A percentile compares a stretch with the other conserved stretches of the same genome.
Evolutionary conservation across 2,888 invertebrate species (phyloP).

Genomic region (Melinaea marsaeus): DNA sequence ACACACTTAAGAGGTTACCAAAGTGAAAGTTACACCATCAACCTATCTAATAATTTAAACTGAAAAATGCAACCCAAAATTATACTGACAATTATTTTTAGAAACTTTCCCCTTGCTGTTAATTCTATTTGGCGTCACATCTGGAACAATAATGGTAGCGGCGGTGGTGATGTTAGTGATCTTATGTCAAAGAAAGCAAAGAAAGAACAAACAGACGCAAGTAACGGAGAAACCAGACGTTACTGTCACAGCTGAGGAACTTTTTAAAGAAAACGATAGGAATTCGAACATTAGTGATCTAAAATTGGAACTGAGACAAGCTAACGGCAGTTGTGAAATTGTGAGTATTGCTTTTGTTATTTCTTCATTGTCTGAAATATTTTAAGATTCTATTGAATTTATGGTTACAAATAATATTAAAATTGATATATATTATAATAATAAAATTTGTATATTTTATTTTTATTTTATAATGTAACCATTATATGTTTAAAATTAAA

Average conservation of each 20-base stretch:
- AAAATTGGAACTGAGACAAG: constrained; percentile 91
- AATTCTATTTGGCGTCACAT: constrained; percentile 90
- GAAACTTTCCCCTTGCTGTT: constrained; percentile 88
- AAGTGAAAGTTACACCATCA: background rate
- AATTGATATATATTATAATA: no score
- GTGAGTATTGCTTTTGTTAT: constrained; percentile 63
- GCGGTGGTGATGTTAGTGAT: constrained; percentile 91
- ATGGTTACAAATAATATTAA: background rate
- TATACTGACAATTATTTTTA: constrained; percentile 52
- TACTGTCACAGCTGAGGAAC: constrained; percentile 67
- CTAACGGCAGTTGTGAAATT: constrained; percentile 87
- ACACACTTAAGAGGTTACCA: background rate
- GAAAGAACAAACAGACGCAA: constrained; percentile 73
- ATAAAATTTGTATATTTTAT: no score
- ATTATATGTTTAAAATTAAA: no score
- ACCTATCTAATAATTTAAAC: background rate
- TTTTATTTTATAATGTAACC: no score
- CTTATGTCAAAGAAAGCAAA: constrained; percentile 83
- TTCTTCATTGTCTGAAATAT: background rate
- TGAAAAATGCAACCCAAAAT: background rate
- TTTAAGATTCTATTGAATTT: background rate
- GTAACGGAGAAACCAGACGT: constrained; percentile 79
- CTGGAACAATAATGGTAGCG: constrained; percentile 91
- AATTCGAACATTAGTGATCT: constrained; percentile 95
- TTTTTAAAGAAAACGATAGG: constrained; percentile 88